These are phyloP conservation scores for Phyllopteryx taeniolatus DNA, from an alignment of 2,113 vertebrate species.

Conservation along the genomic window DNA sequence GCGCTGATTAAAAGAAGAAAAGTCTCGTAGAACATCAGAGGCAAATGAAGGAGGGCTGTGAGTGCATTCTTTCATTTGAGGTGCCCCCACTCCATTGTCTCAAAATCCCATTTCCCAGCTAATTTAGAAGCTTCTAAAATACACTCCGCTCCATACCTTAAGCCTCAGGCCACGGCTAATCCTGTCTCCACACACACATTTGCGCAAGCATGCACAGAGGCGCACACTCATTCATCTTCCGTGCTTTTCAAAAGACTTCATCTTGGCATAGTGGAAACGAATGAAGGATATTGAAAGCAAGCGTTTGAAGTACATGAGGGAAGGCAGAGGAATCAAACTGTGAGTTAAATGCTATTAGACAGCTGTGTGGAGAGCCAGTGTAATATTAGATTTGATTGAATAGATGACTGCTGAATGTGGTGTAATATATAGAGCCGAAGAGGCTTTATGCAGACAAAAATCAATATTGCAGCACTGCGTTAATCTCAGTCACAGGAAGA, in stretches of 20 bases:
- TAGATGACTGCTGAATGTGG: slow-evolving; percentile 67
- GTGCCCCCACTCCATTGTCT: slow-evolving; percentile 67
- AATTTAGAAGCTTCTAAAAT: slow-evolving; percentile 75
- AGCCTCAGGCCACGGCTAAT: slow-evolving; percentile 73
- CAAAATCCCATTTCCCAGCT: slow-evolving; percentile 75
- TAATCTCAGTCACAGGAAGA: slow-evolving; percentile 50
- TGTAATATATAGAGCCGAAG: slow-evolving; percentile 66
- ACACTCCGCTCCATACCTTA: slow-evolving; percentile 72
- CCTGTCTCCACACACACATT: slow-evolving; percentile 55
- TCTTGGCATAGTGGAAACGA: slow-evolving; percentile 65
- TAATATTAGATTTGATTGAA: slow-evolving; percentile 76
- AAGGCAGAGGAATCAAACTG: slow-evolving; percentile 67
- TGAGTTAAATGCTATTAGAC: slow-evolving; percentile 76
- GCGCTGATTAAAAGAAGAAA: slow-evolving; percentile 8
- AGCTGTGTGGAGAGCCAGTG: slow-evolving; percentile 69
- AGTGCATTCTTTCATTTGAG: slow-evolving; percentile 69
- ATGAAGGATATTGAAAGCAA: slow-evolving; percentile 67
- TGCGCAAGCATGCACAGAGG: slow-evolving; percentile 19
- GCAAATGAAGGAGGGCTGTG: slow-evolving; percentile 58
- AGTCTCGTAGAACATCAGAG: slow-evolving; percentile 50
- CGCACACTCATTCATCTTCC: slow-evolving; percentile 56
- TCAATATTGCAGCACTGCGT: slow-evolving; percentile 62
- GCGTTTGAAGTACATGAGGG: slow-evolving; percentile 71
- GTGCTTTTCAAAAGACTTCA: slow-evolving; percentile 71
- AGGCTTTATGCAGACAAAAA: slow-evolving; percentile 63